These are phyloP conservation scores for Scolopax mira DNA, from an alignment of 2,113 vertebrate species.

Conservation along the genomic window DNA sequence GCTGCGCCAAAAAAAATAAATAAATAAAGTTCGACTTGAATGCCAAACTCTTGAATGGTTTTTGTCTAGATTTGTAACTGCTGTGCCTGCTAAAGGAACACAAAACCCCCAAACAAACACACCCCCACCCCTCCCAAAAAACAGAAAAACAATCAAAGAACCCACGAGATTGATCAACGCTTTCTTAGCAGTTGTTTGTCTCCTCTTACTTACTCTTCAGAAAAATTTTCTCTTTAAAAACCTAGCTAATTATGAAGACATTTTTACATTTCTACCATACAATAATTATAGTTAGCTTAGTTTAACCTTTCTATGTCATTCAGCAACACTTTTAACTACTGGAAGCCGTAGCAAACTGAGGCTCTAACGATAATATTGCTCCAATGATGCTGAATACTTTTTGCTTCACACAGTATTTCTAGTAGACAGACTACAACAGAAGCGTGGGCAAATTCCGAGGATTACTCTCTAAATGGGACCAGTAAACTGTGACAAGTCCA, in stretches of 20 bases:
- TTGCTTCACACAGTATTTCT: conserved; percentile 63
- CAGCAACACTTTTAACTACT: conserved; percentile 8
- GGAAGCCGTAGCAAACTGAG: conserved; percentile 29
- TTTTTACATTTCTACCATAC: conserved; percentile 53
- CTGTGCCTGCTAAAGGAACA: neutral
- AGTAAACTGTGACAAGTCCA: conserved; percentile 21
- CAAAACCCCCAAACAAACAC: neutral
- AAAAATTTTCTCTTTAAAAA: conserved; percentile 28
- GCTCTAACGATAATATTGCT: conserved; percentile 56
- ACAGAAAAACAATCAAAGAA: neutral
- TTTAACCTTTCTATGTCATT: conserved; percentile 33
- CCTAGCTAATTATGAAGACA: conserved; percentile 42
- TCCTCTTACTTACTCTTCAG: neutral
- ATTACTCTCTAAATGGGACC: conserved; percentile 28
- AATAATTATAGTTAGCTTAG: conserved; percentile 43
- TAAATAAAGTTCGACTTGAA: neutral
- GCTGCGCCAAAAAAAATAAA: neutral
- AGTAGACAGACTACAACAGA: conserved; percentile 60
- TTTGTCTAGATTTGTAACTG: neutral
- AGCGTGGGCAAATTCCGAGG: conserved; percentile 38
- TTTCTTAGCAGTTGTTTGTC: neutral
- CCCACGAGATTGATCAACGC: neutral
- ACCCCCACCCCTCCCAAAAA: neutral
- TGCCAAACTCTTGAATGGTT: neutral
- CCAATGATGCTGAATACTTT: conserved; percentile 51